Conservation (phyloP, 2,888 invertebrate genomes). For the Phlogophora meticulosa region DNA sequence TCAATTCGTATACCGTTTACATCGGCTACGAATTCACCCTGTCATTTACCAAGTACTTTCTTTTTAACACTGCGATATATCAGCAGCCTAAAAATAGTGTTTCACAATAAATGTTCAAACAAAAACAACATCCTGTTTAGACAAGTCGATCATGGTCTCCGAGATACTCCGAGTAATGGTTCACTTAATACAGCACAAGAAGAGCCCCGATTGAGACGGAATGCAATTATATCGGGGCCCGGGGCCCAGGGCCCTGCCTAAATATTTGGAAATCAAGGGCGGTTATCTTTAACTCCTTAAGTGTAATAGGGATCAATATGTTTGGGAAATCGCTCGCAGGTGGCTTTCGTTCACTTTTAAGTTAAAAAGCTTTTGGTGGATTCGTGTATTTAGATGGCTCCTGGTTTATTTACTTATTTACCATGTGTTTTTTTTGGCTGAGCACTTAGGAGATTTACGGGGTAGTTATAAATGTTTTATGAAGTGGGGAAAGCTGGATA, state of each 20-base stretch:
- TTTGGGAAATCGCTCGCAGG: constrained; percentile 46
- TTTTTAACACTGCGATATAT: not conserved
- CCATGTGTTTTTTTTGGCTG: not conserved
- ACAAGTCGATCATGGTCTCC: constrained; percentile 43
- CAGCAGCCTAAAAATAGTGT: not conserved
- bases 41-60: too few relatives aligned
- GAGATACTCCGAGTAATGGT: constrained; percentile 60
- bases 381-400: constrained; percentile 11
- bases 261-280: constrained; percentile 72
- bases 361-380: constrained; percentile 27
- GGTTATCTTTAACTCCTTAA: constrained; percentile 68
- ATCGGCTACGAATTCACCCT: too few relatives aligned
- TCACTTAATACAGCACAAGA: constrained; percentile 66
- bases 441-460: not conserved
- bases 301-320: constrained; percentile 59
- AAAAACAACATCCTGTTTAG: constrained; percentile 10
- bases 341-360: constrained; percentile 26
- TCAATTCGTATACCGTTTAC: too few relatives aligned
- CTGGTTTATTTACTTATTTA: constrained; percentile 30
- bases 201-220: constrained; percentile 69
- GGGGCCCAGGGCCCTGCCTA: constrained; percentile 61
- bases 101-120: not conserved
- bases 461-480: not conserved
- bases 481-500: not conserved
- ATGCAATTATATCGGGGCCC: constrained; percentile 72